Evolutionary conservation across 2,113 vertebrate genomes (phyloP).

Genomic region (Muntiacus muntjak): DNA sequence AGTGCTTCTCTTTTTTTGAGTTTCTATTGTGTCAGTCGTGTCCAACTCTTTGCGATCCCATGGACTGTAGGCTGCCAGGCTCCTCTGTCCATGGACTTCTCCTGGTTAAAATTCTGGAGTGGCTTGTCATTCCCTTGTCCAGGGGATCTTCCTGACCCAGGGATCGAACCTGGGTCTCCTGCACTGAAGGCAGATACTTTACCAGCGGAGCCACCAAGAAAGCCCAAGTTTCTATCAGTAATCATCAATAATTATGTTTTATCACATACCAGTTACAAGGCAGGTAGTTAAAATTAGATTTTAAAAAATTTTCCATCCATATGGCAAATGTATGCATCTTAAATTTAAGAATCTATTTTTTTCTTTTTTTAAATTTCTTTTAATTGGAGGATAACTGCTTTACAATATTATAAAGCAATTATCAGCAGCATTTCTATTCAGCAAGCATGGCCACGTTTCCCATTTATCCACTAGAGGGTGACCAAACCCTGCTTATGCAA

Average conservation of each 20-base stretch:
- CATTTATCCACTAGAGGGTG: conserved; percentile 51
- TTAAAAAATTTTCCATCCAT: not conserved
- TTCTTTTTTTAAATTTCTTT: not conserved
- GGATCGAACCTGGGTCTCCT: not conserved
- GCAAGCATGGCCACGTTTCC: not conserved
- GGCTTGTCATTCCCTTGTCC: not conserved
- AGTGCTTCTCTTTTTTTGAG: not conserved
- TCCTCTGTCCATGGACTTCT: not conserved
- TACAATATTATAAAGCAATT: not conserved
- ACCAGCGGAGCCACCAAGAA: not conserved
- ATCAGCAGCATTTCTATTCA: not conserved
- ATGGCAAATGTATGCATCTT: not conserved
- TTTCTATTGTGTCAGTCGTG: not conserved
- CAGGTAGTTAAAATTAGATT: conserved; percentile 12
- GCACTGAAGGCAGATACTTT: not conserved
- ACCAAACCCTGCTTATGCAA: not conserved
- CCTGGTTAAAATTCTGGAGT: not conserved
- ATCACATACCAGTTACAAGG: not conserved
- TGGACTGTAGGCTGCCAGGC: not conserved
- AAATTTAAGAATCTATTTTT: conserved; percentile 17
- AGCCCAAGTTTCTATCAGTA: not conserved
- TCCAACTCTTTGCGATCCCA: not conserved
- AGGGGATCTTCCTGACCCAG: not conserved
- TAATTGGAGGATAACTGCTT: not conserved
- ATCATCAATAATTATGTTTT: not conserved